phyloP scores from a whole-genome alignment of 1,140 invertebrate species.

The Drosophila pallidifrons region DNA sequence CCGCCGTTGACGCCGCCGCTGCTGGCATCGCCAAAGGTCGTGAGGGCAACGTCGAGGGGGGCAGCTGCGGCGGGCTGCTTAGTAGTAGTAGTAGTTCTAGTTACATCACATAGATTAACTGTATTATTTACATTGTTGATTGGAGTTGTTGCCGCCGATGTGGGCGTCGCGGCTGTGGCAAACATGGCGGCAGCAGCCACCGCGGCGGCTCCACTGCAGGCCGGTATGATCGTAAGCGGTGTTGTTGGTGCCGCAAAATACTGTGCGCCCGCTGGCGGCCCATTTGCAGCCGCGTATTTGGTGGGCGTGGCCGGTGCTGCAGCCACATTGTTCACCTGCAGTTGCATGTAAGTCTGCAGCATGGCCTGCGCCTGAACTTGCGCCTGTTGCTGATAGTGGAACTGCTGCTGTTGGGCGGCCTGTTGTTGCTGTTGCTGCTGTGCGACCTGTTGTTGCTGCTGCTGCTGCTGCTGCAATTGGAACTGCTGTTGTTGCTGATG shows the following conservation, averaged over 20 bases:
- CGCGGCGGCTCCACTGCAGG: slow-evolving; percentile 67
- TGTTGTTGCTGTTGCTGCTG: slow-evolving; percentile 60
- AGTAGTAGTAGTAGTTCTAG: slow-evolving; percentile 81
- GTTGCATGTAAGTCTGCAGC: slow-evolving; percentile 82
- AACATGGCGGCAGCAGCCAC: slow-evolving; percentile 73
- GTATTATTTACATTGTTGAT: slow-evolving; percentile 83
- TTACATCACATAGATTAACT: slow-evolving; percentile 84
- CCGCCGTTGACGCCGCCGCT: slow-evolving; percentile 15
- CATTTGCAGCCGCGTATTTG: slow-evolving; percentile 57
- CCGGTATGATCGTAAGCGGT: slow-evolving; percentile 76
- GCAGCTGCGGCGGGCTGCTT: slow-evolving; percentile 71
- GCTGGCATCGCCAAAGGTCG: slow-evolving; percentile 17
- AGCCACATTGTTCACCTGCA: slow-evolving; percentile 77
- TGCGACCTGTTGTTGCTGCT: slow-evolving; percentile 55
- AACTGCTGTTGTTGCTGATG: slow-evolving; percentile 56
- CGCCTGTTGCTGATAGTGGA: slow-evolving; percentile 71
- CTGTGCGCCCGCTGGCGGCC: slow-evolving; percentile 47
- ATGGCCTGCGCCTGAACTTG: slow-evolving; percentile 73
- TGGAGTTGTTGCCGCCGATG: slow-evolving; percentile 77
- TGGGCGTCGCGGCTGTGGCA: slow-evolving; percentile 73
- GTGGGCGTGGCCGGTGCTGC: slow-evolving; percentile 72
- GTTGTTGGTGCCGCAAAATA: slow-evolving; percentile 76
- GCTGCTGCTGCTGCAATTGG: slow-evolving; percentile 56
- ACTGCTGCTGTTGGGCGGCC: slow-evolving; percentile 69
- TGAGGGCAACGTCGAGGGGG: slow-evolving; percentile 27